Conservation (phyloP, 2,113 vertebrate genomes). For the Rhipidura dahli region DNA sequence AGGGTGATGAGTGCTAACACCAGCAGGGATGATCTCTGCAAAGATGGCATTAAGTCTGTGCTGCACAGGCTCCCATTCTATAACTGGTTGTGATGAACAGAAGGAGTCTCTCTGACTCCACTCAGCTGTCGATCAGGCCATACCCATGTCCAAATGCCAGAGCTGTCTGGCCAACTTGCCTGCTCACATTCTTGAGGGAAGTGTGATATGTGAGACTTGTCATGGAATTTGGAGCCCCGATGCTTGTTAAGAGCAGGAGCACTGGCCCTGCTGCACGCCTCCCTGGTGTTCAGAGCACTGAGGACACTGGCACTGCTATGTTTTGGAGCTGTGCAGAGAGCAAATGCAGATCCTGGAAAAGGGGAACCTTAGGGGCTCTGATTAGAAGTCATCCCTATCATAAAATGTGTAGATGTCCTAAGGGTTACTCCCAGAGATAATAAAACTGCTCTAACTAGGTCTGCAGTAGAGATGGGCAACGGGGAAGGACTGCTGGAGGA, state of each 20-base stretch:
- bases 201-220: neutral
- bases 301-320: rapidly evolving
- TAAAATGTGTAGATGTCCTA: neutral
- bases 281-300: neutral
- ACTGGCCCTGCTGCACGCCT: neutral
- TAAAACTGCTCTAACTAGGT: neutral
- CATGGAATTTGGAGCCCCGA: neutral
- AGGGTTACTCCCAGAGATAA: neutral
- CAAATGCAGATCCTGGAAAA: neutral
- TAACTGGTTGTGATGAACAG: neutral
- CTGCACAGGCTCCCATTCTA: neutral
- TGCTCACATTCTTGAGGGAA: conserved; percentile 53
- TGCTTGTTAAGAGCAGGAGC: neutral
- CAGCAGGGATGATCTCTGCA: rapidly evolving
- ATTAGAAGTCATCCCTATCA: neutral
- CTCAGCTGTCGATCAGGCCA: neutral
- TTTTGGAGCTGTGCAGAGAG: neutral
- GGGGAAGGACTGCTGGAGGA: neutral
- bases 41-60: neutral
- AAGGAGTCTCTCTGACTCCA: neutral
- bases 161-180: conserved; percentile 43
- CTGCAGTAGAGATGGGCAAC: neutral
- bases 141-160: conserved; percentile 21
- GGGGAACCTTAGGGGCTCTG: neutral
- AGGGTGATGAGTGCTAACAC: neutral